Percentiles rank a stretch among this genome's conserved stretches.
phyloP scores from a whole-genome alignment of 1,140 invertebrate genomes.

The Nephotettix cincticeps region DNA sequence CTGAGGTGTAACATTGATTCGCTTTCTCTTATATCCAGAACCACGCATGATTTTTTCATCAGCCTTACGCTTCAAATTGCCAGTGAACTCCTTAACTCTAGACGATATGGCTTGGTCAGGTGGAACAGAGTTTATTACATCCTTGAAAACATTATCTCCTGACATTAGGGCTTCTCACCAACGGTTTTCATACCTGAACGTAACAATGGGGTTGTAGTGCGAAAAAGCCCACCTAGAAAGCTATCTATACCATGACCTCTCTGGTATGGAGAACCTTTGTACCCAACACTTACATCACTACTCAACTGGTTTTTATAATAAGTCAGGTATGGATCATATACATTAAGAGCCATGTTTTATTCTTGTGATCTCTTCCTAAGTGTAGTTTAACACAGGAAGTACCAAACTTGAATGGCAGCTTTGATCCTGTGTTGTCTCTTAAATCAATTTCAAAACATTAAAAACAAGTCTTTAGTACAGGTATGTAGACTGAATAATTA shows the following conservation, averaged over 20 bases:
- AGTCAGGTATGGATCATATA: neutral
- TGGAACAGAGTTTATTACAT: neutral
- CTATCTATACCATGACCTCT: neutral
- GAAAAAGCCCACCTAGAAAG: conserved; percentile 10
- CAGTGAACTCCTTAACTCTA: neutral
- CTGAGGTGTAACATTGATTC: neutral
- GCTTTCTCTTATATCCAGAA: conserved; percentile 4
- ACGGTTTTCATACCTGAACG: neutral
- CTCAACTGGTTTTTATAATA: conserved; percentile 1
- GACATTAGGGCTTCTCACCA: neutral
- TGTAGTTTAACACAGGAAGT: conserved; percentile 1
- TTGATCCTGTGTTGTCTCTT: neutral
- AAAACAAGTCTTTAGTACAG: neutral
- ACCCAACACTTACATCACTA: neutral
- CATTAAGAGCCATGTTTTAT: neutral
- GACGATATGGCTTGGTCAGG: neutral
- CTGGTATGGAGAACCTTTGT: neutral
- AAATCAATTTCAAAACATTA: conserved; percentile 7
- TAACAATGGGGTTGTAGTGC: neutral
- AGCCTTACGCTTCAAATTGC: neutral
- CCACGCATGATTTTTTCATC: conserved; percentile 2
- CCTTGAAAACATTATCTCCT: neutral
- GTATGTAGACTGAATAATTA: neutral
- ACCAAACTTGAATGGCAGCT: conserved; percentile 1
- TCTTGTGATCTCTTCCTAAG: neutral